Evolutionary conservation across 2,888 invertebrate species (phyloP).

Genomic region (Acrobasis repandana): DNA sequence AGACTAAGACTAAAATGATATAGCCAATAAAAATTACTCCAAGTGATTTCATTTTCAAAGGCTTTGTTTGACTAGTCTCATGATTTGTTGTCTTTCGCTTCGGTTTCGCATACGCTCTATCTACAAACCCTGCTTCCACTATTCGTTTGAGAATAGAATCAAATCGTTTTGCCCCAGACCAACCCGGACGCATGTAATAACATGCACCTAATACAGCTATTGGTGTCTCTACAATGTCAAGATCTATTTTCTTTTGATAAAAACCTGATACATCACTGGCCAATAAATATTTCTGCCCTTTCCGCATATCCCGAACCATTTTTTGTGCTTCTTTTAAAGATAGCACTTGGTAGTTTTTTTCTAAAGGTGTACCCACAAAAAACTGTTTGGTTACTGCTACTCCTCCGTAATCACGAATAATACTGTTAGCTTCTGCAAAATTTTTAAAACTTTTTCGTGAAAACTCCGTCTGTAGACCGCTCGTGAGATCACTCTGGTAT

Average conservation of each 20-base stretch:
- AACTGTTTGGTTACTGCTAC: not conserved
- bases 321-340: not conserved
- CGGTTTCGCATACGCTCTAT: not conserved
- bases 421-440: constrained; percentile 1
- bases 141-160: constrained; percentile 1
- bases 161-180: constrained; percentile 1
- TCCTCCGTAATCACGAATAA: constrained; percentile 14
- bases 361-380: constrained; percentile 11
- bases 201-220: not conserved
- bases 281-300: constrained; percentile 7
- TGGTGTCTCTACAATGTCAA: not conserved
- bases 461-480: constrained; percentile 6
- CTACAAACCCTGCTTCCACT: constrained; percentile 7
- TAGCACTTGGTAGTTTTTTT: constrained; percentile 11
- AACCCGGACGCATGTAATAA: constrained; percentile 13
- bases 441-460: not conserved
- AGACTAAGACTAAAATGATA: not conserved
- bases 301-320: not conserved
- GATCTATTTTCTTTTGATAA: not conserved
- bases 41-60: constrained; percentile 10
- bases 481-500: constrained; percentile 15
- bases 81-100: not conserved
- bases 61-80: not conserved
- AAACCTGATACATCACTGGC: not conserved
- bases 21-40: not conserved